phyloP scores from a whole-genome alignment of 1,140 invertebrate genomes.

The Heliconius himera region DNA sequence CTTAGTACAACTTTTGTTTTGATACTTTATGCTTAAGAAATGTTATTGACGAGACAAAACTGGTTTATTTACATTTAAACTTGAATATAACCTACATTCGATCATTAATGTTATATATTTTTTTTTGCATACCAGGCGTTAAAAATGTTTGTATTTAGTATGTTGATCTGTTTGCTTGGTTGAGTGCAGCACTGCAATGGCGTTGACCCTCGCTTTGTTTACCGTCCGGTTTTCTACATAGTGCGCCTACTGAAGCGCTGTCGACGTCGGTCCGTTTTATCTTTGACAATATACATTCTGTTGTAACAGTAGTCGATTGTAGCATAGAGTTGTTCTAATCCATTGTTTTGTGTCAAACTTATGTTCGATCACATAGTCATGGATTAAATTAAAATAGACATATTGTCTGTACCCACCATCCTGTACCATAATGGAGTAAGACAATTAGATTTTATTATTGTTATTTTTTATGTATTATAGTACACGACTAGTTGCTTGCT shows the following conservation, averaged over 20 bases:
- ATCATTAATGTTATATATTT: neutral
- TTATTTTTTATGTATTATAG: too few relatives aligned
- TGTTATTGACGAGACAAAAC: slow-evolving; percentile 21
- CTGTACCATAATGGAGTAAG: too few relatives aligned
- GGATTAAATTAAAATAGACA: too few relatives aligned
- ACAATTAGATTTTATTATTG: too few relatives aligned
- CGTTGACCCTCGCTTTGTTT: slow-evolving; percentile 70
- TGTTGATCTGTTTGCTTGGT: slow-evolving; percentile 37
- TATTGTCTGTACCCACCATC: too few relatives aligned
- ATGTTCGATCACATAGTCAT: neutral
- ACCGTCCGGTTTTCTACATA: slow-evolving; percentile 49
- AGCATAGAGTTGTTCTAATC: neutral
- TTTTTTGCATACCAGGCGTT: slow-evolving; percentile 11
- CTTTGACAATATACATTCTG: slow-evolving; percentile 41
- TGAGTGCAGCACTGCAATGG: slow-evolving; percentile 47
- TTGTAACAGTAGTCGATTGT: slow-evolving; percentile 24
- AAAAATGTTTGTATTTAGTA: slow-evolving; percentile 34
- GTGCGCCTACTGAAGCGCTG: slow-evolving; percentile 45
- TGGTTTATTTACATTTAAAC: slow-evolving; percentile 12
- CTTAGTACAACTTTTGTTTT: neutral
- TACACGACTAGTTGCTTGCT: too few relatives aligned
- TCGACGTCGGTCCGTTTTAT: slow-evolving; percentile 43
- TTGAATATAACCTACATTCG: slow-evolving; percentile 23
- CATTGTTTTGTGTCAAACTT: neutral
- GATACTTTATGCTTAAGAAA: slow-evolving; percentile 4